These are phyloP conservation scores for Noctilio leporinus DNA, from an alignment of 2,113 vertebrate genomes.

Conservation along the genomic window DNA sequence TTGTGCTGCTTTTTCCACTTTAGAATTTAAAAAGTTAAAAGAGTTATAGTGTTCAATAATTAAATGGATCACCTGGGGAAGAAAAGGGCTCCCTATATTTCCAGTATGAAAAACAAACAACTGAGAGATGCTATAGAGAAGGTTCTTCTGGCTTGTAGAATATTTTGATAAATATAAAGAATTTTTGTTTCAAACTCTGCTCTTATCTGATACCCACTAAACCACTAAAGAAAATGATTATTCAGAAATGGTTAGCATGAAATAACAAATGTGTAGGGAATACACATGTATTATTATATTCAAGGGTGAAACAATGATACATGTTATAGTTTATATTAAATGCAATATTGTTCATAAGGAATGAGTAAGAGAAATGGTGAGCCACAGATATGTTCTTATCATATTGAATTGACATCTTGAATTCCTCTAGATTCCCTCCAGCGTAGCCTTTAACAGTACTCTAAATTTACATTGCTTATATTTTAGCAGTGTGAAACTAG, in stretches of 20 bases:
- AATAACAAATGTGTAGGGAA: not conserved
- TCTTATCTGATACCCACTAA: not conserved
- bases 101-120: not conserved
- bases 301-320: not conserved
- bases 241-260: not conserved
- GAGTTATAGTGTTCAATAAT: not conserved
- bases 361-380: not conserved
- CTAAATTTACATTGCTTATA: not conserved
- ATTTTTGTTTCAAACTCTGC: not conserved
- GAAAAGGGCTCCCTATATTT: not conserved
- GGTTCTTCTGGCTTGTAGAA: not conserved
- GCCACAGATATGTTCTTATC: not conserved
- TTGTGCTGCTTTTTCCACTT: not conserved
- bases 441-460: not conserved
- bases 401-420: not conserved
- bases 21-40: not conserved
- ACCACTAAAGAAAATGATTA: not conserved
- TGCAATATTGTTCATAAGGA: not conserved
- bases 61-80: not conserved
- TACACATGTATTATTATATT: not conserved
- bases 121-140: not conserved
- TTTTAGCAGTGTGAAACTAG: not conserved
- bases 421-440: not conserved
- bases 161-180: not conserved
- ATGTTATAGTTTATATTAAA: not conserved